Evolutionary conservation across 2,113 vertebrate genomes (phyloP), one percentile per base, ranked within the genome.

Genomic region (Ictidomys tridecemlineatus): DNA sequence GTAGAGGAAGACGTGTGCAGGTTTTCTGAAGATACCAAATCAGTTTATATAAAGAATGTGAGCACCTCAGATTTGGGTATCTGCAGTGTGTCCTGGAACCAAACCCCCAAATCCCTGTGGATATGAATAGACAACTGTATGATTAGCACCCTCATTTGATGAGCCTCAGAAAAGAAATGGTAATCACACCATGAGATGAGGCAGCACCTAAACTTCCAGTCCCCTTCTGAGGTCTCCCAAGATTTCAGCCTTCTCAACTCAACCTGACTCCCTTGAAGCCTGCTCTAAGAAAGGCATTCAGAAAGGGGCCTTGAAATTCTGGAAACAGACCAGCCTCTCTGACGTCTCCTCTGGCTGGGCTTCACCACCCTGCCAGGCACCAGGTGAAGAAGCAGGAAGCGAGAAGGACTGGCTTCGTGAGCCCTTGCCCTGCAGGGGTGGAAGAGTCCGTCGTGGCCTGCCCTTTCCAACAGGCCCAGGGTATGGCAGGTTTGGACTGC

Each of bases 341-440:
- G 79, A 93, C 0, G 32, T 89, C 67, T 4, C 0, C 53, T 28
- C 89, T 96, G 97, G 78, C 86, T 26, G 20, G n/a, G 12, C 8
- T 73, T 79, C 2, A 3, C 87, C 73, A 17, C 51, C 90, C 91
- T 82, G 67, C 95, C 42, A 56, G 73, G 73, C 20, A 73, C 34
- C 63, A 69, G 95, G 72, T 91, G 95, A 92, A 92, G 80, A 79
- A 72, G 61, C 93, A 89, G 95, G 92, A 96, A 95, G 73, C 39
- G 56, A 3, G 67, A 88, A 85, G 86, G 69, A 89, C 83, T 16
- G 74, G 69, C 67, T 56, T 72, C 37, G 73, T 74, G 48, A 84
- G 37, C 58, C 58, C 30, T 3, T 2, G 6, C 2, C 5, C 56
- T 69, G 34, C 1, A 4, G 53, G 83, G 65, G n/a, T 24, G 1